These are phyloP conservation scores for Rhinichthys osculus DNA, from an alignment of 2,797 vertebrate species.

Conservation along the genomic window DNA sequence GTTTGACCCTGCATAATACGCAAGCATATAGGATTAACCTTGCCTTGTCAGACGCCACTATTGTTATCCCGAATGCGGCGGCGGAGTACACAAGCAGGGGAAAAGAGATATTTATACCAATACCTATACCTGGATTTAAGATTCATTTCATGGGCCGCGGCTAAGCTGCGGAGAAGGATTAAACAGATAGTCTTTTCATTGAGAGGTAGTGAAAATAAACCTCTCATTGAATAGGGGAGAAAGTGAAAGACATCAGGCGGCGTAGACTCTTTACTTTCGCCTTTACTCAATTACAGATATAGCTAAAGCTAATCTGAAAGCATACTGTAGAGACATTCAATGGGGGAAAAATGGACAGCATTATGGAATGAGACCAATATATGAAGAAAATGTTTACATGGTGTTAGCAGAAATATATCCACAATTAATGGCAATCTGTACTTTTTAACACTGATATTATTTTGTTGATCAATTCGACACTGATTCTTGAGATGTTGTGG, in stretches of 20 bases:
- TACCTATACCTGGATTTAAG: conserved; percentile 62
- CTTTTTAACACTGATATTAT: neutral
- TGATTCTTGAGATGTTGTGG: too few species aligned
- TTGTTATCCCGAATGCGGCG: conserved; percentile 74
- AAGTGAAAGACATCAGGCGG: conserved; percentile 27
- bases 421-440: neutral
- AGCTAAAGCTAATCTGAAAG: conserved; percentile 29
- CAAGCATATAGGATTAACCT: conserved; percentile 85
- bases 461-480: neutral
- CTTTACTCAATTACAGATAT: neutral
- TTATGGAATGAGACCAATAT: neutral
- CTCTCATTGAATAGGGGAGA: conserved; percentile 50
- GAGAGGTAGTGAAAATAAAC: conserved; percentile 71
- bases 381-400: neutral
- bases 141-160: conserved; percentile 75
- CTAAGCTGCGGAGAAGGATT: conserved; percentile 78
- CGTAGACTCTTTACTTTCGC: conserved; percentile 22
- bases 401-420: neutral
- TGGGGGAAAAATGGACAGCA: conserved; percentile 5
- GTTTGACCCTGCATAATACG: conserved; percentile 83
- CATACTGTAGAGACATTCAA: neutral
- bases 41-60: conserved; percentile 78
- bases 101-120: conserved; percentile 72
- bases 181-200: conserved; percentile 76
- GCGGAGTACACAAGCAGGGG: conserved; percentile 63